phyloP scores from a whole-genome alignment of 2,113 vertebrate species.

The Urocitellus parryii region DNA sequence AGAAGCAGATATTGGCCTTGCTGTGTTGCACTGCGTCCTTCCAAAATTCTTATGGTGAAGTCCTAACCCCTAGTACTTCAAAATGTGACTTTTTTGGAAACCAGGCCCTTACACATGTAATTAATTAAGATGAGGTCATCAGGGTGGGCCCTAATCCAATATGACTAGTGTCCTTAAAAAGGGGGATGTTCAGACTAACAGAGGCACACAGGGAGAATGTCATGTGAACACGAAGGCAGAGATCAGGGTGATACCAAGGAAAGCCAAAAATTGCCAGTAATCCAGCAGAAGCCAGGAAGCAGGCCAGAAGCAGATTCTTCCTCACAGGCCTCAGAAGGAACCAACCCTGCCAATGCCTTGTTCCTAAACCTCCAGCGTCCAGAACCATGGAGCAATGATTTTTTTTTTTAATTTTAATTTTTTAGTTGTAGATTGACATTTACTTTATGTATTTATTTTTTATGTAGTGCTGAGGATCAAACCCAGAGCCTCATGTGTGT shows the following conservation, averaged over 20 bases:
- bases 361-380: neutral
- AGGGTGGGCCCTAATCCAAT: neutral
- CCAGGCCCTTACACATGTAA: neutral
- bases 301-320: neutral
- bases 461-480: too few species aligned
- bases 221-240: neutral
- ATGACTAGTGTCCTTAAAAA: neutral
- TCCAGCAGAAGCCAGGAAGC: neutral
- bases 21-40: neutral
- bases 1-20: neutral
- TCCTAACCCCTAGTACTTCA: neutral
- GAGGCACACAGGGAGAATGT: neutral
- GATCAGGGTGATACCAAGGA: neutral
- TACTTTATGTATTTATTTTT: too few species aligned
- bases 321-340: neutral
- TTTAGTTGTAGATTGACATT: too few species aligned
- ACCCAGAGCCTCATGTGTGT: too few species aligned
- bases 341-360: neutral
- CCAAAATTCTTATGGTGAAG: neutral
- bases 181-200: neutral
- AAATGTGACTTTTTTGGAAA: neutral
- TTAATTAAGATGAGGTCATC: conserved; percentile 12
- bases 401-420: too few species aligned
- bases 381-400: neutral
- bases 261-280: neutral